Percentiles rank a stretch among this genome's conserved stretches.
Conservation (phyloP, 2,888 invertebrate species). For the Hypercompe scribonia region DNA sequence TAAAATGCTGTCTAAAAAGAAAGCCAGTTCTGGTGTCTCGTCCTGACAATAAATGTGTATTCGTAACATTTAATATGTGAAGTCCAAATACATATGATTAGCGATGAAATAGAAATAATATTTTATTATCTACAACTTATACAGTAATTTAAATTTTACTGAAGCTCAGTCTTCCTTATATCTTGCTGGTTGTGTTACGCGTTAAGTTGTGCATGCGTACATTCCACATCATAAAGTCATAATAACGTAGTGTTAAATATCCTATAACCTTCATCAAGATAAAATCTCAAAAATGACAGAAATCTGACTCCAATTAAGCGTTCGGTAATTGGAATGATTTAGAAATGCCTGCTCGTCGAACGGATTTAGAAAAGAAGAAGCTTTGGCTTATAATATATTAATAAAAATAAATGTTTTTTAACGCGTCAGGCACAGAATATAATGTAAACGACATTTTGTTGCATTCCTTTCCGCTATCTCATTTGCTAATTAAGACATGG, state of each 20-base stretch:
- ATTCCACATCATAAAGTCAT: background rate
- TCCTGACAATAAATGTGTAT: slow-evolving; percentile 14
- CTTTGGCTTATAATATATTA: background rate
- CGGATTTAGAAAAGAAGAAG: background rate
- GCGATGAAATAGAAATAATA: background rate
- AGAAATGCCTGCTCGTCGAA: background rate
- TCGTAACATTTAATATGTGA: slow-evolving; percentile 10
- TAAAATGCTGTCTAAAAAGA: slow-evolving; percentile 18
- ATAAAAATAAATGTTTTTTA: background rate
- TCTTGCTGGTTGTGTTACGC: background rate
- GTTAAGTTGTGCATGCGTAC: no score
- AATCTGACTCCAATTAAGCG: no score
- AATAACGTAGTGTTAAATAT: background rate
- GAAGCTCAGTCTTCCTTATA: background rate
- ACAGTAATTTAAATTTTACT: background rate
- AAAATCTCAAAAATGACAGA: background rate
- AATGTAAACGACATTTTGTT: background rate
- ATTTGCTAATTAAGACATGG: background rate
- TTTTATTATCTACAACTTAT: background rate
- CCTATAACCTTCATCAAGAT: background rate
- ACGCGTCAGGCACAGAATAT: background rate
- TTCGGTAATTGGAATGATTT: background rate
- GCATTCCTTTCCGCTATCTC: background rate
- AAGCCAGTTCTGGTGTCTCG: slow-evolving; percentile 11
- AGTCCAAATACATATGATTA: slow-evolving; percentile 10